Evolutionary conservation across 2,888 invertebrate species (phyloP).

Genomic region (Cistogaster globosa): DNA sequence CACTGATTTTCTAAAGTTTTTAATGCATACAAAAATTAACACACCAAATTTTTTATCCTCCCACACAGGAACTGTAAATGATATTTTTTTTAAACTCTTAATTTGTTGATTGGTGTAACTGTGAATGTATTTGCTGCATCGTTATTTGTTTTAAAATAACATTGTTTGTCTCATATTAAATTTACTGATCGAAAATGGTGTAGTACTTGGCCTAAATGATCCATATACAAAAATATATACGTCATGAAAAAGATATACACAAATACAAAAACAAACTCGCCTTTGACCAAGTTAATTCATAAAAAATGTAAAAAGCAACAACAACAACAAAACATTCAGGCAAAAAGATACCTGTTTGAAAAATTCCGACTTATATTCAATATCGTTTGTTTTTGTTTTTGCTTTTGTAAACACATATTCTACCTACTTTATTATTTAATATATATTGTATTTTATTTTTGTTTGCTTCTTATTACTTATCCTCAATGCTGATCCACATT

Average conservation of each 20-base stretch:
- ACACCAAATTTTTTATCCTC: no score
- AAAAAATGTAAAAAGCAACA: neutral
- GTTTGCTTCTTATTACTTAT: constrained; percentile 46
- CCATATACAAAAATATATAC: constrained; percentile 1
- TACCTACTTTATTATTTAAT: constrained; percentile 19
- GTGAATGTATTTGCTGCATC: no score
- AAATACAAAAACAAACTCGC: constrained; percentile 23
- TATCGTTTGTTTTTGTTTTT: constrained; percentile 37
- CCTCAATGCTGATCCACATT: constrained; percentile 50
- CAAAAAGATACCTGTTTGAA: constrained; percentile 75
- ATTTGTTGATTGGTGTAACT: no score
- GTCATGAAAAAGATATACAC: constrained; percentile 18
- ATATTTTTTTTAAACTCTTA: no score
- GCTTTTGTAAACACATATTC: constrained; percentile 5
- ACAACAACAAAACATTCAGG: constrained; percentile 22
- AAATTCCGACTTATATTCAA: constrained; percentile 70
- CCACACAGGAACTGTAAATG: no score
- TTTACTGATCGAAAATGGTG: constrained; percentile 47
- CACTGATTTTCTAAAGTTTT: no score
- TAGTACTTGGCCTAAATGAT: constrained; percentile 1
- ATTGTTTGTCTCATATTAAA: no score
- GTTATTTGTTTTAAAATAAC: no score
- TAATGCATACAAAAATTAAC: no score
- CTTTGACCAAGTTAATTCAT: constrained; percentile 63
- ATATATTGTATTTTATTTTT: constrained; percentile 28